phyloP scores from a whole-genome alignment of 2,888 invertebrate species.

The Odontothrips loti region DNA sequence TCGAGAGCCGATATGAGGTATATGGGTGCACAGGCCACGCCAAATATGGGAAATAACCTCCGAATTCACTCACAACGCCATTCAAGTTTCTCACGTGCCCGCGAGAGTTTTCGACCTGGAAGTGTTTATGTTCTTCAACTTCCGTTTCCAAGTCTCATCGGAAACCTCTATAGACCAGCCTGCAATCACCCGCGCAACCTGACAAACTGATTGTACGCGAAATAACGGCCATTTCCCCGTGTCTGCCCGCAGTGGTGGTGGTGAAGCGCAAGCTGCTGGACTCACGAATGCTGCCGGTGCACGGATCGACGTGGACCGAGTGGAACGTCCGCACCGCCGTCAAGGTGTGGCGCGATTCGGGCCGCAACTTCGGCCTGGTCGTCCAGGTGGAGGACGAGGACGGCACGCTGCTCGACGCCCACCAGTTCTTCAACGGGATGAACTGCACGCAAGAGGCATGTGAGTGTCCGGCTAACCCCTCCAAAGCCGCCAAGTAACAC shows the following conservation, averaged over 20 bases:
- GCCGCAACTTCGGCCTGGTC: constrained; percentile 50
- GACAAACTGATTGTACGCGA: too few species aligned
- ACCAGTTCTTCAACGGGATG: constrained; percentile 51
- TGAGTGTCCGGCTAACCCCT: constrained; percentile 42
- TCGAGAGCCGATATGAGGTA: too few species aligned
- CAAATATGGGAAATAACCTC: too few species aligned
- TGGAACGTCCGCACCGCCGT: constrained; percentile 51
- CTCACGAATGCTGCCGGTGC: constrained; percentile 49
- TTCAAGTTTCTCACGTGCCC: too few species aligned
- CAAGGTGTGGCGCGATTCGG: constrained; percentile 47
- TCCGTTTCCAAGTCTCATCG: too few species aligned
- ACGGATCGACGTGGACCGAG: constrained; percentile 49
- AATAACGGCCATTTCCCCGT: too few species aligned
- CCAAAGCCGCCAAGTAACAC: neutral
- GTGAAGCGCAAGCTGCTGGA: constrained; percentile 49
- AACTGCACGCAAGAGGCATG: constrained; percentile 51
- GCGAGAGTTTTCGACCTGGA: too few species aligned
- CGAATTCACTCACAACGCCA: too few species aligned
- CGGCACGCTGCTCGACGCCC: constrained; percentile 50
- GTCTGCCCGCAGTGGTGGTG: constrained; percentile 43
- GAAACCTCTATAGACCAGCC: too few species aligned
- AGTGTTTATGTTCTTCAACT: too few species aligned
- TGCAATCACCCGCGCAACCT: too few species aligned
- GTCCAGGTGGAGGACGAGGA: constrained; percentile 60
- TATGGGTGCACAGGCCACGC: too few species aligned